These are phyloP conservation scores for Eriocheir sinensis DNA, from an alignment of 1,140 invertebrate species.

Conservation along the genomic window DNA sequence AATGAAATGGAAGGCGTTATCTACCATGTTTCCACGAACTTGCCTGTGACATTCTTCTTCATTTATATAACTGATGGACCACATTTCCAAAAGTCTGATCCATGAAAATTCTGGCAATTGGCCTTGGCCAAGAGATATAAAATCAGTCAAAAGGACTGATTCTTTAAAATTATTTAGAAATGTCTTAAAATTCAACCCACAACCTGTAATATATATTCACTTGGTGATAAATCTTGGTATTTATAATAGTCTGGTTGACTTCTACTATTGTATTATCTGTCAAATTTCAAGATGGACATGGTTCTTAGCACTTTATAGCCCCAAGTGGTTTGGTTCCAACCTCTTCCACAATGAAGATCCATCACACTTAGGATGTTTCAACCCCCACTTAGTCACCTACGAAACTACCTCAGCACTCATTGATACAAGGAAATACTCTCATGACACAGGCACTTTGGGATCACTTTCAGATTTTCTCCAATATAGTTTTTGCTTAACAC, in stretches of 20 bases:
- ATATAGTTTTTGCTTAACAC: neutral
- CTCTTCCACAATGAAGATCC: too few species aligned
- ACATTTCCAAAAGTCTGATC: too few species aligned
- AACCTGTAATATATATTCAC: neutral
- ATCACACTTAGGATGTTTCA: too few species aligned
- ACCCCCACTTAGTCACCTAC: too few species aligned
- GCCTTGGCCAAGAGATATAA: neutral
- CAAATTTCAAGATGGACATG: neutral
- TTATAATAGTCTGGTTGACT: neutral
- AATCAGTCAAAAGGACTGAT: neutral
- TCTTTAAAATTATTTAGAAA: neutral
- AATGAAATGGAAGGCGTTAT: too few species aligned
- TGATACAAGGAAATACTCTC: neutral
- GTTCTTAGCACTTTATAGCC: neutral
- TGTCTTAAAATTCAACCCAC: neutral
- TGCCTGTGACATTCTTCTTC: too few species aligned
- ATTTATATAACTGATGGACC: too few species aligned
- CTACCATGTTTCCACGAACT: too few species aligned
- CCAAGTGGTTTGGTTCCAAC: too few species aligned
- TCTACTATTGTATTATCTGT: neutral
- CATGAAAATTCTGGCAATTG: neutral
- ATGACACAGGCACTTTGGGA: neutral
- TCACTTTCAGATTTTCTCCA: neutral
- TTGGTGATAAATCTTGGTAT: neutral
- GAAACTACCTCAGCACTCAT: neutral